phyloP scores from a whole-genome alignment of 2,888 invertebrate genomes.

The Nephrocerus scutellatus region DNA sequence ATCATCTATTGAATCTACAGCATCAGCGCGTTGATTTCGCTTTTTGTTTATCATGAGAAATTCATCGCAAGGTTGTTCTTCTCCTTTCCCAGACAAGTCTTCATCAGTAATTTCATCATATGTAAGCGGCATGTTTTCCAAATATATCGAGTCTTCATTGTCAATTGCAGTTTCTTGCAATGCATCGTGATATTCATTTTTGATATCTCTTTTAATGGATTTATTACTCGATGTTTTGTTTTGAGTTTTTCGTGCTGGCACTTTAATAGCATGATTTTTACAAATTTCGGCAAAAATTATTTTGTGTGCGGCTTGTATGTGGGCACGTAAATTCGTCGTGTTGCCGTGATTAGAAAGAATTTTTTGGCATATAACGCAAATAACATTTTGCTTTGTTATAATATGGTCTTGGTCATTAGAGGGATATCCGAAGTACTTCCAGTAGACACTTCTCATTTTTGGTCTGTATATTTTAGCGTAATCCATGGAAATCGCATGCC shows the following conservation, averaged over 20 bases:
- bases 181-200: too few relatives aligned
- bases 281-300: slow-evolving; percentile 36
- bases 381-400: slow-evolving; percentile 44
- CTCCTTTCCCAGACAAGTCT: background rate
- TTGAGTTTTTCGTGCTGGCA: slow-evolving; percentile 36
- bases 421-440: slow-evolving; percentile 47
- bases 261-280: slow-evolving; percentile 36
- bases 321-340: slow-evolving; percentile 44
- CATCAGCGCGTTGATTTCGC: background rate
- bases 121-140: slow-evolving; percentile 32
- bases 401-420: slow-evolving; percentile 41
- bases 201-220: too few relatives aligned
- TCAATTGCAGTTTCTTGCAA: too few relatives aligned
- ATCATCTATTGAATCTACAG: too few relatives aligned
- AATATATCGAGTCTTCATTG: slow-evolving; percentile 13
- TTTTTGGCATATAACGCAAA: slow-evolving; percentile 42
- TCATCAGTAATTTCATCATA: slow-evolving; percentile 37
- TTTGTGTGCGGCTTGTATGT: slow-evolving; percentile 43
- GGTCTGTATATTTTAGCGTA: slow-evolving; percentile 42
- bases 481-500: slow-evolving; percentile 30
- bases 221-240: slow-evolving; percentile 17
- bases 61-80: slow-evolving; percentile 1
- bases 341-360: slow-evolving; percentile 44
- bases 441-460: slow-evolving; percentile 46
- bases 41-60: slow-evolving; percentile 2